These are phyloP conservation scores for Microcebus jonahi DNA, from an alignment of 2,113 vertebrate genomes.

Conservation along the genomic window DNA sequence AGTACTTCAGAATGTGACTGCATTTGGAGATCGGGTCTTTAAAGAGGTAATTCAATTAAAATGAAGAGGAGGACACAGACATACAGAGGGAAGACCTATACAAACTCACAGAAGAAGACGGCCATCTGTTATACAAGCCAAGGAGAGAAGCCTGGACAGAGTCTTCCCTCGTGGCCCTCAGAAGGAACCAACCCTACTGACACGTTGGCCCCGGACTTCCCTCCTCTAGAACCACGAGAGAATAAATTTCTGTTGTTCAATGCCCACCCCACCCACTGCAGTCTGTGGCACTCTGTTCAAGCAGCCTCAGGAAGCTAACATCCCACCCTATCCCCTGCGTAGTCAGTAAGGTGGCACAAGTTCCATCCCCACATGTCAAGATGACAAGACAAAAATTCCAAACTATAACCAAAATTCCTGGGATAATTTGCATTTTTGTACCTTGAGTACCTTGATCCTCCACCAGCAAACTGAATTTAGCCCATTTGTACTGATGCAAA, in stretches of 20 bases:
- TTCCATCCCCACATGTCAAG: not conserved
- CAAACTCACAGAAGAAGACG: rapidly evolving
- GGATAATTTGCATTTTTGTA: not conserved
- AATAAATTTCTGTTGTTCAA: not conserved
- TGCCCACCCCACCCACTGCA: not conserved
- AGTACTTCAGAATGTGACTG: not conserved
- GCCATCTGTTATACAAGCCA: not conserved
- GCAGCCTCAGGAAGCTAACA: not conserved
- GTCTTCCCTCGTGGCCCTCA: not conserved
- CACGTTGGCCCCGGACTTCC: not conserved
- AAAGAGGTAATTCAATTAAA: not conserved
- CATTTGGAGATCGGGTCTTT: not conserved
- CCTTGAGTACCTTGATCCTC: not conserved
- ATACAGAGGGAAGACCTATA: not conserved
- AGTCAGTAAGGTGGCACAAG: not conserved
- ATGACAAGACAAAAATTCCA: not conserved
- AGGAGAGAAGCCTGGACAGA: not conserved
- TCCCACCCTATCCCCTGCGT: rapidly evolving
- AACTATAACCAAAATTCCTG: not conserved
- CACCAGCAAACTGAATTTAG: not conserved
- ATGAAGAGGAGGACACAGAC: not conserved
- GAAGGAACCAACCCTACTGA: not conserved
- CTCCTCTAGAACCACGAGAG: not conserved
- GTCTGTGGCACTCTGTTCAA: not conserved
- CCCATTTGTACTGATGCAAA: not conserved